Evolutionary conservation across 2,113 vertebrate species (phyloP).

Genomic region (Onychostruthus taczanowskii): DNA sequence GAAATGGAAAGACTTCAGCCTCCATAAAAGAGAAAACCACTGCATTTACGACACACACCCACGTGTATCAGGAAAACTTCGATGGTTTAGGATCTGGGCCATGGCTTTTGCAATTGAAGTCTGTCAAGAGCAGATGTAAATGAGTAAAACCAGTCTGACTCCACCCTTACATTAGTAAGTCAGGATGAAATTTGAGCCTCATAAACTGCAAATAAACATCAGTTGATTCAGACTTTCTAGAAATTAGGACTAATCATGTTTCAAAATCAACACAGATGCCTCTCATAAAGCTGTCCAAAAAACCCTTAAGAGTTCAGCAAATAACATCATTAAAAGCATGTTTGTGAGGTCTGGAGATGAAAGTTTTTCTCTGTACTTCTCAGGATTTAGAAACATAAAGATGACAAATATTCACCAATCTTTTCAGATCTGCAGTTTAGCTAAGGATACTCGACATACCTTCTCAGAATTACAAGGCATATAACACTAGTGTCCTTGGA

Average conservation of each 20-base stretch:
- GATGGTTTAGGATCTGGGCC: background rate
- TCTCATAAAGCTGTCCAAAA: background rate
- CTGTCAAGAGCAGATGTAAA: background rate
- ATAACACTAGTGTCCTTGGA: rapidly evolving
- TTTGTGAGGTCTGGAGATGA: background rate
- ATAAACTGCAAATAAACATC: background rate
- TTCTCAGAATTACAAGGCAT: background rate
- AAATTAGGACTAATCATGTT: background rate
- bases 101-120: background rate
- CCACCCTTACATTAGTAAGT: background rate
- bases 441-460: background rate
- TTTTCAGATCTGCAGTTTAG: background rate
- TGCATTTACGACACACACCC: background rate
- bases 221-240: background rate
- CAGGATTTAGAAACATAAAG: background rate
- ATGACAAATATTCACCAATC: background rate
- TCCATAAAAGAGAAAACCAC: background rate
- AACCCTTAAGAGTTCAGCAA: background rate
- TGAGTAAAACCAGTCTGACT: background rate
- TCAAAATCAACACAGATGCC: background rate
- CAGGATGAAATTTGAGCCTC: background rate
- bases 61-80: background rate
- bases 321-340: rapidly evolving
- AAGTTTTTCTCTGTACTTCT: background rate
- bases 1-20: background rate